phyloP scores from a whole-genome alignment of 1,140 invertebrate species.

The Drosophila nikananu region DNA sequence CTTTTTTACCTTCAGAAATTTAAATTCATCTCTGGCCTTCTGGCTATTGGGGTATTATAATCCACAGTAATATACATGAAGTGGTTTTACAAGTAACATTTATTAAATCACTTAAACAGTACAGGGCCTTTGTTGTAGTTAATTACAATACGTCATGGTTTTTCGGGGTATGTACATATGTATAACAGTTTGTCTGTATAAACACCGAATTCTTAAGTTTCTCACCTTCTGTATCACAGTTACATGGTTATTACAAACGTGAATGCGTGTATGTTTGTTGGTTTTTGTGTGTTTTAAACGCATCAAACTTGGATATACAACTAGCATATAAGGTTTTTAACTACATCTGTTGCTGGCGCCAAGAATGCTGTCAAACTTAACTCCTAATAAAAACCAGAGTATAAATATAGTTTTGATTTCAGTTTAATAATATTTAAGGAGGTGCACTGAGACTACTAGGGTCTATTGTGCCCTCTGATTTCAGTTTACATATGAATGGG shows the following conservation, averaged over 20 bases:
- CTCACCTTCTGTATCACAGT: slow-evolving; percentile 83
- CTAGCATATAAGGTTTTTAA: slow-evolving; percentile 72
- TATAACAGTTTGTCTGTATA: slow-evolving; percentile 62
- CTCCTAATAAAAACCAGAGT: slow-evolving; percentile 76
- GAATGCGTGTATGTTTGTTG: slow-evolving; percentile 49
- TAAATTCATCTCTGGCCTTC: background rate
- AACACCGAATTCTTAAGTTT: slow-evolving; percentile 67
- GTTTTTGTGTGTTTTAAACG: slow-evolving; percentile 53
- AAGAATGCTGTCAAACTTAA: slow-evolving; percentile 53
- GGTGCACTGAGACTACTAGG: too few relatives aligned
- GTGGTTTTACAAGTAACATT: slow-evolving; percentile 75
- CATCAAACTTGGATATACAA: slow-evolving; percentile 77
- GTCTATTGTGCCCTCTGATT: too few relatives aligned
- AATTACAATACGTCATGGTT: slow-evolving; percentile 71
- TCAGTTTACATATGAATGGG: too few relatives aligned
- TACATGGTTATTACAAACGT: slow-evolving; percentile 82
- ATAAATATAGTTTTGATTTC: slow-evolving; percentile 79
- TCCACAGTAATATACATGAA: background rate
- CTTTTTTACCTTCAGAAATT: background rate
- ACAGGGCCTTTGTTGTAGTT: slow-evolving; percentile 70
- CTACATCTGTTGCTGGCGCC: slow-evolving; percentile 47
- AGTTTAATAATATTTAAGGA: too few relatives aligned
- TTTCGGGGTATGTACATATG: background rate
- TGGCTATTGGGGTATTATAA: background rate
- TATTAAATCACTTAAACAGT: slow-evolving; percentile 82